Evolutionary conservation across 2,888 invertebrate species (phyloP).

Genomic region (Ramazzottius varieornatus): DNA sequence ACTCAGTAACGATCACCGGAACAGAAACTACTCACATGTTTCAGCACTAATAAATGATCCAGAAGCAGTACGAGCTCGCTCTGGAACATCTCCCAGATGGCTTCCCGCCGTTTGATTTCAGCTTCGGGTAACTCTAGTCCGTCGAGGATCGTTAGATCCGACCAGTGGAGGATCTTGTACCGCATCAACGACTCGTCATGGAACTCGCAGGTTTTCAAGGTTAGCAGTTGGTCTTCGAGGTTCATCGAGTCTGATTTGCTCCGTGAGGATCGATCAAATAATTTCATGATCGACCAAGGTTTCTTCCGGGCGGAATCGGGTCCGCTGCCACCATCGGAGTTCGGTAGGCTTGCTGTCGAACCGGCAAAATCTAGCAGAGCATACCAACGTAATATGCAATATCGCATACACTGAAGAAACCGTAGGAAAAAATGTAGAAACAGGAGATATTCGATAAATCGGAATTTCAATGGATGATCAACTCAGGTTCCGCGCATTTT

Average conservation of each 20-base stretch:
- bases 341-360: not conserved
- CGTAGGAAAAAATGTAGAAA: not conserved
- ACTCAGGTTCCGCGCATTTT: not conserved
- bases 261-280: conserved; percentile 12
- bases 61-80: conserved; percentile 23
- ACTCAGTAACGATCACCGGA: too few species aligned
- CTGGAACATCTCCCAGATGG: conserved; percentile 24
- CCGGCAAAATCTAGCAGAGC: not conserved
- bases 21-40: conserved; percentile 24
- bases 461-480: too few species aligned
- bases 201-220: conserved; percentile 20
- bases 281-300: conserved; percentile 3
- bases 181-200: conserved; percentile 19
- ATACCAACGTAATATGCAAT: not conserved
- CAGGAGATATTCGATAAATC: not conserved
- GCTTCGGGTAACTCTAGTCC: conserved; percentile 7
- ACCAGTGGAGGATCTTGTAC: conserved; percentile 22
- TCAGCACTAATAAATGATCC: conserved; percentile 24
- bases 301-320: not conserved
- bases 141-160: conserved; percentile 18
- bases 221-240: conserved; percentile 17
- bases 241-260: conserved; percentile 19
- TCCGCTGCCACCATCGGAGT: not conserved
- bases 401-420: too few species aligned
- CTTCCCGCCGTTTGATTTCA: conserved; percentile 21